phyloP scores from a whole-genome alignment of 2,797 vertebrate species.

The Cottoperca gobio region DNA sequence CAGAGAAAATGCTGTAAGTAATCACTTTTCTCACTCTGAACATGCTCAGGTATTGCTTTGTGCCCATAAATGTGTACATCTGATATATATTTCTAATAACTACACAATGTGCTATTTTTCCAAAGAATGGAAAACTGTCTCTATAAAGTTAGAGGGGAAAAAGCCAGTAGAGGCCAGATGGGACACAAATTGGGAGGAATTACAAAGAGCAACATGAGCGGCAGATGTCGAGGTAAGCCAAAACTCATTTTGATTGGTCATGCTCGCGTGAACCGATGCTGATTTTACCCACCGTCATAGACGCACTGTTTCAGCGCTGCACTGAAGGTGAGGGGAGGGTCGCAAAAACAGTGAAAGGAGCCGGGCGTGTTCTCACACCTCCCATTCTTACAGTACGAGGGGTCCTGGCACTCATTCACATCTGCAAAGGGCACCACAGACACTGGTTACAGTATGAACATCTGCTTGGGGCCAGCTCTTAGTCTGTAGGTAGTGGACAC shows the following conservation, averaged over 20 bases:
- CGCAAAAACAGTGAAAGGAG: constrained; percentile 93
- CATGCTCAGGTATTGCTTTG: constrained; percentile 27
- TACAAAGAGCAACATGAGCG: constrained; percentile 65
- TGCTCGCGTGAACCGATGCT: constrained; percentile 65
- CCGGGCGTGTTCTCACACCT: constrained; percentile 92
- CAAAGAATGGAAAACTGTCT: constrained; percentile 22
- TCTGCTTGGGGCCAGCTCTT: constrained; percentile 75
- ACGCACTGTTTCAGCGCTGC: constrained; percentile 89
- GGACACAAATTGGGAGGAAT: constrained; percentile 59
- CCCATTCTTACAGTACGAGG: constrained; percentile 91
- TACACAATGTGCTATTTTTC: constrained; percentile 10
- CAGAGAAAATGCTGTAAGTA: constrained; percentile 17
- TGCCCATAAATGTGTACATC: constrained; percentile 24
- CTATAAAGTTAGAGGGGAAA: constrained; percentile 37
- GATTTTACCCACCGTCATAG: constrained; percentile 89
- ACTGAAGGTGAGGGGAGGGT: constrained; percentile 89
- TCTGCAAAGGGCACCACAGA: constrained; percentile 88
- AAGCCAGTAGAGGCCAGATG: constrained; percentile 54
- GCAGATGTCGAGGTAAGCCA: constrained; percentile 72
- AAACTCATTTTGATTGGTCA: constrained; percentile 66
- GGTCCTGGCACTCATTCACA: constrained; percentile 93
- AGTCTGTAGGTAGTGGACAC: constrained; percentile 54
- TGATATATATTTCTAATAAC: not conserved
- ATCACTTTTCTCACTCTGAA: constrained; percentile 20
- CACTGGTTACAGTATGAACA: constrained; percentile 82